phyloP scores from a whole-genome alignment of 2,797 vertebrate species.

The Xyrichtys novacula region DNA sequence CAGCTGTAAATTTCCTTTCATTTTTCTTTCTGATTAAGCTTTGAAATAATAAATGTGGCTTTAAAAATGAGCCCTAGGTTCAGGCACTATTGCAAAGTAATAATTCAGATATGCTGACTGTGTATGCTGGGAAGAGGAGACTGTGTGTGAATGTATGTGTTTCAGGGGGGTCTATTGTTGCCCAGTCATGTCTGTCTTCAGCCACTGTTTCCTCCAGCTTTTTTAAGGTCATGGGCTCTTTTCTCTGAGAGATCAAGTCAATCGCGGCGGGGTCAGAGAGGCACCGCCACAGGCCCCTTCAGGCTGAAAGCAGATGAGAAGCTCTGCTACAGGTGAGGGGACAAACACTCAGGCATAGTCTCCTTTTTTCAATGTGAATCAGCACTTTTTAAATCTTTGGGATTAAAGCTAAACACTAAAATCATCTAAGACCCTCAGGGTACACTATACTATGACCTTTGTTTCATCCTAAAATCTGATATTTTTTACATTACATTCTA shows the following conservation, averaged over 20 bases:
- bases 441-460: no score
- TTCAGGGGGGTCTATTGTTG: constrained; percentile 25
- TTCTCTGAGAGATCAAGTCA: constrained; percentile 58
- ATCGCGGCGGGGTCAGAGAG: constrained; percentile 59
- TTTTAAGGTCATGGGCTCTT: constrained; percentile 61
- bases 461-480: no score
- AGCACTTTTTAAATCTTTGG: constrained; percentile 22
- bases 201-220: constrained; percentile 60
- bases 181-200: constrained; percentile 60
- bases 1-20: no score
- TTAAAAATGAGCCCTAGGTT: constrained; percentile 17
- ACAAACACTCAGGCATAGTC: neutral
- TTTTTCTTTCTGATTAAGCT: no score
- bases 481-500: no score
- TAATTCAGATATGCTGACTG: constrained; percentile 41
- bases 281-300: constrained; percentile 22
- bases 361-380: constrained; percentile 9
- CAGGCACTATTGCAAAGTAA: constrained; percentile 34
- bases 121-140: constrained; percentile 10
- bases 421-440: constrained; percentile 21
- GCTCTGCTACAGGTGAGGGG: constrained; percentile 29
- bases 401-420: constrained; percentile 25
- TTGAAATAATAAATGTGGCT: constrained; percentile 8
- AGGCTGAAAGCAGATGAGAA: constrained; percentile 6
- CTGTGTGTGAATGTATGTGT: neutral